Conservation (phyloP, 2,888 invertebrate genomes). For the Nemoura dubitans region DNA sequence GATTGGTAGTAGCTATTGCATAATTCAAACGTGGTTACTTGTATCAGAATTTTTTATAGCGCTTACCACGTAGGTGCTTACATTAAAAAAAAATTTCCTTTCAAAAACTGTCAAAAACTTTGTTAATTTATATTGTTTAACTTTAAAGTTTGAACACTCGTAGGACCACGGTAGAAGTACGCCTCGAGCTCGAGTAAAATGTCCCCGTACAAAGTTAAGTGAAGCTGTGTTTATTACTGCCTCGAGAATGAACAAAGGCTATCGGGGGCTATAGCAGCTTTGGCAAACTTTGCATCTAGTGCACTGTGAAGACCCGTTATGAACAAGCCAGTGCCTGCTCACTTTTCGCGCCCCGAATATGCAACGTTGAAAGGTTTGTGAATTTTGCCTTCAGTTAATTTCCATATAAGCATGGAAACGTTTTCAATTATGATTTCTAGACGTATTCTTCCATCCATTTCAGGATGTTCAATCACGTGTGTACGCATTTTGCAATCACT, state of each 20-base stretch:
- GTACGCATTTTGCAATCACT: no score
- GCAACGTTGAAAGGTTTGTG: no score
- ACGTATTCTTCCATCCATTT: no score
- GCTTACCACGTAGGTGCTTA: background rate
- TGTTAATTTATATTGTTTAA: background rate
- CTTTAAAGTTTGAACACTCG: background rate
- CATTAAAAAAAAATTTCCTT: background rate
- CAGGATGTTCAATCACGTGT: no score
- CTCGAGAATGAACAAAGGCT: background rate
- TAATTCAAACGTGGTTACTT: background rate
- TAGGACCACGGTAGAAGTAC: background rate
- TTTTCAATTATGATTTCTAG: no score
- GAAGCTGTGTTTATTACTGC: background rate
- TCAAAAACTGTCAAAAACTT: background rate
- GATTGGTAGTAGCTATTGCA: background rate
- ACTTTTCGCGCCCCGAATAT: no score
- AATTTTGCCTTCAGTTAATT: no score
- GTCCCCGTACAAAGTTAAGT: background rate
- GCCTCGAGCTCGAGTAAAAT: background rate
- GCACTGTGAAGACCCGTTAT: no score
- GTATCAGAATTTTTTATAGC: background rate
- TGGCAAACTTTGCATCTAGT: no score
- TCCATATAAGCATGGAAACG: no score
- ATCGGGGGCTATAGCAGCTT: no score
- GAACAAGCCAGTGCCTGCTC: no score